Base-by-base conservation (phyloP, 2,888 invertebrate genomes). In the Chymomyza fuscimana region DNA sequence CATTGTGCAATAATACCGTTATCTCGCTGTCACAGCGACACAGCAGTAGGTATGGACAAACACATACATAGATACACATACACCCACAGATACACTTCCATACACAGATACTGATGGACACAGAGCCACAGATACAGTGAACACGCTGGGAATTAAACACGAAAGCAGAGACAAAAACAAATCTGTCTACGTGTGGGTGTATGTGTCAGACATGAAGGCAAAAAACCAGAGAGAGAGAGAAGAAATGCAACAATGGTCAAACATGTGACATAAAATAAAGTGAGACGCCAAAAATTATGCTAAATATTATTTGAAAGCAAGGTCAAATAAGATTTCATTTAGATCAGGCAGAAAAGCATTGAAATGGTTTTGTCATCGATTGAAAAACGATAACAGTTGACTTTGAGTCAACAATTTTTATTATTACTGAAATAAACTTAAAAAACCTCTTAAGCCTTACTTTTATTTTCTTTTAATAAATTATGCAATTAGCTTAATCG, bases 1-100 rank as follows among this genome's bases (percentile, higher is more conserved):
- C 83, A 82, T 72, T 84, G 87, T 72, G 81, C 86, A 46, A 80
- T 87, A 87, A 84, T 85, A 85, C 87, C 86, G 79, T 84, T 84
- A 84, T 84, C 83, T 77, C 73, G 64, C 78, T 78, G 78, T 80
- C 76, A 82, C 80, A 80, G 81, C 56, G 25, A 58, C 25, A 58
- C 56, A 25, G 58, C 25, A 54, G 52, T 19, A 54, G 40, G 40
- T 46, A 46, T 12, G 40, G 4, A 19, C 19, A 19, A 19, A 54
- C 52, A 16, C 16, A 54, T 15, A 54, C 19, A 54, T 2, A 16
- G 2, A 16, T 15, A 56, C 56, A 22, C 56, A 19, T 1, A 56
- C 56, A 19, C 25, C 1, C 19, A 56, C 56, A 19, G 7, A 22
- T 19, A 56, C 10, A 19, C 22, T 25, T 7, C 56, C 36, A 36